Evolutionary conservation across 2,888 invertebrate species (phyloP), one percentile per base, ranked within the genome.

Genomic region (Pecten maximus): DNA sequence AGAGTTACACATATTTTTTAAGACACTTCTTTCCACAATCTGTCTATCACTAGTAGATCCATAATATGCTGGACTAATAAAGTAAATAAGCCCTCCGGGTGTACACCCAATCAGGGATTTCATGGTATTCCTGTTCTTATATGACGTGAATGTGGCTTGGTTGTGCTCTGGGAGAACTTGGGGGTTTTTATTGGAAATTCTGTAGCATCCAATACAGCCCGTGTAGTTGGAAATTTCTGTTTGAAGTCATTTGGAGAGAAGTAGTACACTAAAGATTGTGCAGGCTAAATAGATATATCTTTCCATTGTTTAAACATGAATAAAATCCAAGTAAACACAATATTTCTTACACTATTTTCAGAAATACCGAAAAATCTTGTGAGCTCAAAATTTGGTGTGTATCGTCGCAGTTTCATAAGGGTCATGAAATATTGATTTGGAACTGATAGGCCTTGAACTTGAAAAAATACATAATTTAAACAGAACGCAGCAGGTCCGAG

Each of bases 161-260:
- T 88, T 94, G 93, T 39, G 92, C 92, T 3, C 60, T 35, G 50
- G 92, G 91, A 15, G 88, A 16, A 19, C 89, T n/a, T 90, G 74
- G 93, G 91, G 86, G 93, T 94, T 86, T 93, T 91, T 23, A 93
- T 89, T 8, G 94, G 93, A 88, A 89, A 91, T 90, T 94, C 93
- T 19, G 93, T 93, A n/a, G 93, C 93, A 93, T 94, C 93, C 50
- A 93, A n/a, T 48, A 94, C n/a, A n/a, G n/a, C n/a, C n/a, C n/a
- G n/a, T n/a, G n/a, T n/a, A n/a, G n/a, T n/a, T n/a, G n/a, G n/a
- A n/a, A n/a, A n/a, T n/a, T n/a, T n/a, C n/a, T n/a, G n/a, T n/a
- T n/a, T n/a, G n/a, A n/a, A n/a, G n/a, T n/a, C n/a, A n/a, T n/a
- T n/a, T n/a, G n/a, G n/a, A n/a, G n/a, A n/a, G n/a, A n/a, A n/a